Evolutionary conservation across 2,113 vertebrate genomes (phyloP).

Genomic region (Syngnathus floridae): DNA sequence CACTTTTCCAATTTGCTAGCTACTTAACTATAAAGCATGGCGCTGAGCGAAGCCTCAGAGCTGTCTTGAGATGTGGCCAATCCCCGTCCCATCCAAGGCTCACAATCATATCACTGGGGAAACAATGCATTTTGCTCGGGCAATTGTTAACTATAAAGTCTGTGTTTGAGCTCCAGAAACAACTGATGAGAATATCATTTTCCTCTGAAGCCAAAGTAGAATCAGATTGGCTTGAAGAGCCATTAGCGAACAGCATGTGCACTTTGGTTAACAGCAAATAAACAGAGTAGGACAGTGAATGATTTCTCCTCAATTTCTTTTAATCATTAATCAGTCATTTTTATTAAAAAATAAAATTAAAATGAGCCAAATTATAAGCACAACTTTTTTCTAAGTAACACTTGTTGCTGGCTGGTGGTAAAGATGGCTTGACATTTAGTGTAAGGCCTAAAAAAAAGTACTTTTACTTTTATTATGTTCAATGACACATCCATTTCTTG

Average conservation of each 20-base stretch:
- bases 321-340: background rate
- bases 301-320: constrained; percentile 1
- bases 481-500: too few relatives aligned
- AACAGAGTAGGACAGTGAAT: constrained; percentile 20
- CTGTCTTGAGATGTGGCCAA: constrained; percentile 61
- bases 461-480: background rate
- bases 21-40: constrained; percentile 69
- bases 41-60: constrained; percentile 59
- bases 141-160: constrained; percentile 27
- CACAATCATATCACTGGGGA: constrained; percentile 48
- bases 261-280: constrained; percentile 33
- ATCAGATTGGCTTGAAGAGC: constrained; percentile 29
- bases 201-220: constrained; percentile 35
- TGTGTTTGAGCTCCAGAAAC: constrained; percentile 33
- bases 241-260: constrained; percentile 26
- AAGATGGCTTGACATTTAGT: background rate
- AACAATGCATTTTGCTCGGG: constrained; percentile 49
- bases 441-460: background rate
- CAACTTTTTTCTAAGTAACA: background rate
- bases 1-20: constrained; percentile 72
- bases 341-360: background rate
- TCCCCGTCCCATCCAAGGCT: constrained; percentile 46
- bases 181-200: constrained; percentile 32
- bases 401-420: too few relatives aligned
- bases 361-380: background rate